phyloP scores from a whole-genome alignment of 1,140 invertebrate genomes.

The Drosophila azteca region DNA sequence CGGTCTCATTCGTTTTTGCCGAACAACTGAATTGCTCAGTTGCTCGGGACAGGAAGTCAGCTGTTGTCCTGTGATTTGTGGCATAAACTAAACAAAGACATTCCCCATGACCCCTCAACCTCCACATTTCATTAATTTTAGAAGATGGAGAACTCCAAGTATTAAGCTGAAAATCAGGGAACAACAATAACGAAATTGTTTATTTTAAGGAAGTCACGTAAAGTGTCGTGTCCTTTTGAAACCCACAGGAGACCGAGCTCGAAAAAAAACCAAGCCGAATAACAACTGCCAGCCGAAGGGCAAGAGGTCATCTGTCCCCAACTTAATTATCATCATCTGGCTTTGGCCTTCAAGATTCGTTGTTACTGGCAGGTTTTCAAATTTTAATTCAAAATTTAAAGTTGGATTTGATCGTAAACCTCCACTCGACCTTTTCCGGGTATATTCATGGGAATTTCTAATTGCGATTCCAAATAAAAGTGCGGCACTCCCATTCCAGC shows the following conservation, averaged over 20 bases:
- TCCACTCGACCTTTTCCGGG: constrained; percentile 18
- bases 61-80: constrained; percentile 53
- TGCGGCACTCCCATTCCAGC: background rate
- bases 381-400: constrained; percentile 61
- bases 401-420: constrained; percentile 35
- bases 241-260: constrained; percentile 12
- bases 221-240: constrained; percentile 43
- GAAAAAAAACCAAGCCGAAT: constrained; percentile 5
- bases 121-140: constrained; percentile 10
- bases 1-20: constrained; percentile 26
- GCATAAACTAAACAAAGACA: constrained; percentile 65
- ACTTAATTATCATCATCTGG: constrained; percentile 14
- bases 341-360: constrained; percentile 20
- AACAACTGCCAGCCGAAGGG: background rate
- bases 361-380: constrained; percentile 38
- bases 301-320: constrained; percentile 8
- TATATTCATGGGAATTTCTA: constrained; percentile 32
- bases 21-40: constrained; percentile 34
- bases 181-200: constrained; percentile 65
- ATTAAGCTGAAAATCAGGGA: constrained; percentile 31
- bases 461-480: constrained; percentile 57
- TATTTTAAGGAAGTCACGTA: constrained; percentile 72
- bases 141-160: background rate
- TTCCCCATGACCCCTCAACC: constrained; percentile 5
- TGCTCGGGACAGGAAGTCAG: constrained; percentile 56